Evolutionary conservation across 2,888 invertebrate species (phyloP).

Genomic region (Eurytoma adleriae): DNA sequence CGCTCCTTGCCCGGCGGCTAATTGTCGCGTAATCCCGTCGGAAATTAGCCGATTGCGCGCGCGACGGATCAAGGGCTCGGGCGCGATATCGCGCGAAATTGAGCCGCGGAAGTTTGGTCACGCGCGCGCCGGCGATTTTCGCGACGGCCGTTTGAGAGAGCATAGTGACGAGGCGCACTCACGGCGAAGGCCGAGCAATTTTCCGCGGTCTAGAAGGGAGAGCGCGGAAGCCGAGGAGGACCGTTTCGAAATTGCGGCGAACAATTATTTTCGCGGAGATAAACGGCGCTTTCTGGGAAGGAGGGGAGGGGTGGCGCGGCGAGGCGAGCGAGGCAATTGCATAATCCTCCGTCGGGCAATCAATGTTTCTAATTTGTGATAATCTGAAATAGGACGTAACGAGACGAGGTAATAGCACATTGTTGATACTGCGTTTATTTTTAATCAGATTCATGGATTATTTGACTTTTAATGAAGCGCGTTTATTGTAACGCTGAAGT

Average conservation of each 20-base stretch:
- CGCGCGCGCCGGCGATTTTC: not conserved
- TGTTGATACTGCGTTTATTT: too few relatives aligned
- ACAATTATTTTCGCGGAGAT: slow-evolving; percentile 3
- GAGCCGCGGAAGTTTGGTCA: not conserved
- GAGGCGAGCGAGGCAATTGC: too few relatives aligned
- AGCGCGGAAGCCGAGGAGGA: not conserved
- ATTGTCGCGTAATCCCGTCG: slow-evolving; percentile 62
- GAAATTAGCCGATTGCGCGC: slow-evolving; percentile 60
- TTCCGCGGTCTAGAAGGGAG: not conserved
- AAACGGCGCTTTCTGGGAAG: too few relatives aligned
- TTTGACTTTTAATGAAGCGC: too few relatives aligned
- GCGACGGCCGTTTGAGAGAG: not conserved
- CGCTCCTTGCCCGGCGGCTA: slow-evolving; percentile 55
- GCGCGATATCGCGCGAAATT: slow-evolving; percentile 21
- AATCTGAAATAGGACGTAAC: too few relatives aligned
- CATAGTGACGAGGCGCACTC: not conserved
- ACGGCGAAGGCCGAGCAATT: too few relatives aligned
- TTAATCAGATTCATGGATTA: too few relatives aligned
- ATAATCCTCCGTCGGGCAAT: too few relatives aligned
- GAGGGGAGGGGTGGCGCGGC: too few relatives aligned
- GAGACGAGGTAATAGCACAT: too few relatives aligned
- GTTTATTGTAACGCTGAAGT: too few relatives aligned
- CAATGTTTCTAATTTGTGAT: too few relatives aligned
- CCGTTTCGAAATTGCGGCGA: not conserved
- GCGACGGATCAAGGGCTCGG: slow-evolving; percentile 58